Conservation (phyloP, 2,113 vertebrate genomes). For the Hassar affinis region DNA sequence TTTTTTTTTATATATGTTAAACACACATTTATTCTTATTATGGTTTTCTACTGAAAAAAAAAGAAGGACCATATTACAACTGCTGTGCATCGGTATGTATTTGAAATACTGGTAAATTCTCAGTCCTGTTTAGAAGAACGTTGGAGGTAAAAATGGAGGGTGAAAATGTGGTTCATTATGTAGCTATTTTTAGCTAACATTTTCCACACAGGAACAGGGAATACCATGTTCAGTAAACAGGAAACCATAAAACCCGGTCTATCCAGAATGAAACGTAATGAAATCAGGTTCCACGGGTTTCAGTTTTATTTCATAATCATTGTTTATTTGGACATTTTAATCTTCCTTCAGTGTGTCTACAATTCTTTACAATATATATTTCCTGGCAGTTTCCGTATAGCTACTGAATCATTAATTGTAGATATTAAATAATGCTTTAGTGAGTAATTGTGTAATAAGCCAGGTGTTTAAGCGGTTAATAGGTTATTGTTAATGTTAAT, state of each 20-base stretch:
- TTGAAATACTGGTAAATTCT: neutral
- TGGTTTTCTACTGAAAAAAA: neutral
- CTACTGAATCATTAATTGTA: neutral
- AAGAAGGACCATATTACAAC: too few relatives aligned
- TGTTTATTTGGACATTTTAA: neutral
- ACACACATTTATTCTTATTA: neutral
- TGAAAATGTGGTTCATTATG: neutral
- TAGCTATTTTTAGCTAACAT: neutral
- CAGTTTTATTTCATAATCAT: neutral
- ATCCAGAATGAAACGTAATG: neutral
- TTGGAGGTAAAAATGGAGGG: slow-evolving; percentile 8
- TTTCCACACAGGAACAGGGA: slow-evolving; percentile 21
- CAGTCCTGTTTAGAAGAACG: neutral
- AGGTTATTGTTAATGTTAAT: too few relatives aligned
- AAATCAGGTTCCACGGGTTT: neutral
- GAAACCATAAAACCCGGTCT: neutral
- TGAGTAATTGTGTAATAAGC: neutral
- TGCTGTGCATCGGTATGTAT: neutral
- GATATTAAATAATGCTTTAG: neutral
- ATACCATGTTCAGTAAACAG: slow-evolving; percentile 16
- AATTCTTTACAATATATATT: neutral
- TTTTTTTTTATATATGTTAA: neutral
- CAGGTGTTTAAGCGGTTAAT: neutral
- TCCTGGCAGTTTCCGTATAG: neutral
- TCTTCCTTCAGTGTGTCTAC: neutral